These are phyloP conservation scores for Indicator indicator DNA, from an alignment of 2,113 vertebrate species.

Conservation along the genomic window DNA sequence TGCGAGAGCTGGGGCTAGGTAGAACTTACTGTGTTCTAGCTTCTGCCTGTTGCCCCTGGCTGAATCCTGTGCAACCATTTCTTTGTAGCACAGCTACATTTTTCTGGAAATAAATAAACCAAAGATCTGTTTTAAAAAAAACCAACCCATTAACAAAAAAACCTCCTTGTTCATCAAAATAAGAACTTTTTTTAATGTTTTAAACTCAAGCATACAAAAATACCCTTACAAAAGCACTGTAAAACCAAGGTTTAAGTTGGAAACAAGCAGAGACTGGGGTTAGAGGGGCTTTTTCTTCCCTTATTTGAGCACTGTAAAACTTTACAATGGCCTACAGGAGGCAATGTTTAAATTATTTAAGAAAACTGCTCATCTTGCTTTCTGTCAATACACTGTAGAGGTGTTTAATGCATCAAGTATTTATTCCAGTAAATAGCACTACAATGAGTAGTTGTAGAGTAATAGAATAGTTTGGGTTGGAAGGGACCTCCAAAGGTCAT, in stretches of 20 bases:
- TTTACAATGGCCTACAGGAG: neutral
- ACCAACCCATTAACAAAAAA: neutral
- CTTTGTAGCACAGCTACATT: too few relatives aligned
- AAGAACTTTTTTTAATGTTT: neutral
- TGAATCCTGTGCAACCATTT: neutral
- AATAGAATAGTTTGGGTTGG: too few relatives aligned
- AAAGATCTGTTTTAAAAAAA: neutral
- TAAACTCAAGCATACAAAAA: neutral
- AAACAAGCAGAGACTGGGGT: neutral
- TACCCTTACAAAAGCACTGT: neutral
- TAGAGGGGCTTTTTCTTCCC: neutral
- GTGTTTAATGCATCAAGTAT: neutral
- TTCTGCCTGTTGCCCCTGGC: too few relatives aligned
- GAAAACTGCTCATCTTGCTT: neutral
- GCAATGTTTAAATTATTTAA: neutral
- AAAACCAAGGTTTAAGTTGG: neutral
- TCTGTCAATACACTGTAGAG: neutral
- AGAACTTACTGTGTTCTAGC: too few relatives aligned
- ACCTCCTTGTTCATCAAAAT: neutral
- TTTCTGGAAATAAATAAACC: too few relatives aligned
- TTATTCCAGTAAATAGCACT: neutral
- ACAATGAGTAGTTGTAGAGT: neutral
- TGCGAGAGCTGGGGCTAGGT: too few relatives aligned
- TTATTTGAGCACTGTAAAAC: neutral
- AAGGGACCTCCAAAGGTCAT: too few relatives aligned